Evolutionary conservation across 2,797 vertebrate genomes (phyloP).

Genomic region (Chromobotia macracanthus): DNA sequence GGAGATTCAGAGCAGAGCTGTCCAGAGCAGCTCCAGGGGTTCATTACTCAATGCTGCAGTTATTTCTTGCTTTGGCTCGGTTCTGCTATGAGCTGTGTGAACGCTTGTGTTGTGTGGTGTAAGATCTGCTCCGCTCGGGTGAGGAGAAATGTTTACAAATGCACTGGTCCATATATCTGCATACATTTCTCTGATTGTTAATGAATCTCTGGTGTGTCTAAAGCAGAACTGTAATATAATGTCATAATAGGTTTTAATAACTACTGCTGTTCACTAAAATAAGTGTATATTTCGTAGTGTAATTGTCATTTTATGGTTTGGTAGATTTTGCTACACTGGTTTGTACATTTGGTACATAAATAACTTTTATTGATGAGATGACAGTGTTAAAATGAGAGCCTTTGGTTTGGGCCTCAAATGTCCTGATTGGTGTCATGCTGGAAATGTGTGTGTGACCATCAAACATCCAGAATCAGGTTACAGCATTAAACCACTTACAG

Average conservation of each 20-base stretch:
- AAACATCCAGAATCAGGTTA: conserved; percentile 19
- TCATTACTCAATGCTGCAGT: conserved; percentile 64
- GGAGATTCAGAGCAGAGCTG: neutral
- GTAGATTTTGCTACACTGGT: too few relatives aligned
- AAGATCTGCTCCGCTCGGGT: too few relatives aligned
- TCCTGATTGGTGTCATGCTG: neutral
- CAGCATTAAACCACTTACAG: conserved; percentile 23
- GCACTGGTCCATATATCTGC: too few relatives aligned
- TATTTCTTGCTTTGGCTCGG: conserved; percentile 59
- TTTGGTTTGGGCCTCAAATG: neutral
- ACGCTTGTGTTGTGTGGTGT: neutral
- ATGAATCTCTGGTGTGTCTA: too few relatives aligned
- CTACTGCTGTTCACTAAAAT: too few relatives aligned
- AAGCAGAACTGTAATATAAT: too few relatives aligned
- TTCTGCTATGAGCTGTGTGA: conserved; percentile 24
- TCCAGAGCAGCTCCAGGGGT: conserved; percentile 28
- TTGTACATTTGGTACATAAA: neutral
- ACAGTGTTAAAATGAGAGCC: too few relatives aligned
- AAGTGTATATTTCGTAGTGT: too few relatives aligned
- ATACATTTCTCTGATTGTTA: too few relatives aligned
- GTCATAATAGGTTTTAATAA: too few relatives aligned
- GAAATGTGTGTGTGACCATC: neutral
- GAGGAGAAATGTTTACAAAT: too few relatives aligned
- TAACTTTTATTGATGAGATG: neutral
- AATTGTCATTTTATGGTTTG: too few relatives aligned